Base-by-base conservation (phyloP, 2,888 invertebrate genomes). In the Oscheius myriophilus region DNA sequence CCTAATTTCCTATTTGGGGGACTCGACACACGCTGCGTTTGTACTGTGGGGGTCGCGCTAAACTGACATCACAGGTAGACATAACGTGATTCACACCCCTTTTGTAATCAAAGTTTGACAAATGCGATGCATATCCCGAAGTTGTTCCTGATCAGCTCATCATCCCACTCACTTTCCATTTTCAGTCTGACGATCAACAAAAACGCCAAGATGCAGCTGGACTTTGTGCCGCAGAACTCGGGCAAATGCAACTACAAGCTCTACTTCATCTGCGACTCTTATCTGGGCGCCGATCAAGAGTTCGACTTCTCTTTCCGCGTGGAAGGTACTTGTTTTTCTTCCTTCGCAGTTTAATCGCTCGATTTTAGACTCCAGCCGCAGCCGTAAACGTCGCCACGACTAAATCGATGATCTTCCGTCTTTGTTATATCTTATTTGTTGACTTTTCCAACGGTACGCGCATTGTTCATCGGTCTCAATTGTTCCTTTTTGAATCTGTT, bases 251-350 rank as follows among this genome's bases (percentile, higher is more conserved):
- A 92, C 16, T 97, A 96, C 88, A 94, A 94, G 0, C 89, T 99
- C 62, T 99, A 95, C 89, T 98, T 94, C 89, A 99, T 99, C 96
- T 96, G 95, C 84, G 98, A 99, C 88, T 93, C 96, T 0, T 99
- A 98, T 51, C 91, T 98, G 86, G 98, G 98, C 11, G 98, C 97
- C 86, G 98, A 99, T 90, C 98, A 99, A 88, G 98, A 99, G 89
- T 98, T 98, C 89, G 93, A 93, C 88, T 94, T 98, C 77, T 80
- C 78, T 33, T 81, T 89, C 63, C 86, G 87, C 67, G 88, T 89
- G 18, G 75, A 79, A 6, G 67, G 67, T 67, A 52, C 14, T 51
- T 7, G 14, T 57, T 58, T 67, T 49, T 39, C 41, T 52, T 33
- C n/a, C 51, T 41, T 62, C 18, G 18, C 12, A 33, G n/a, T 42